Evolutionary conservation across 2,888 invertebrate genomes (phyloP).

Genomic region (Cremastinae sp.): DNA sequence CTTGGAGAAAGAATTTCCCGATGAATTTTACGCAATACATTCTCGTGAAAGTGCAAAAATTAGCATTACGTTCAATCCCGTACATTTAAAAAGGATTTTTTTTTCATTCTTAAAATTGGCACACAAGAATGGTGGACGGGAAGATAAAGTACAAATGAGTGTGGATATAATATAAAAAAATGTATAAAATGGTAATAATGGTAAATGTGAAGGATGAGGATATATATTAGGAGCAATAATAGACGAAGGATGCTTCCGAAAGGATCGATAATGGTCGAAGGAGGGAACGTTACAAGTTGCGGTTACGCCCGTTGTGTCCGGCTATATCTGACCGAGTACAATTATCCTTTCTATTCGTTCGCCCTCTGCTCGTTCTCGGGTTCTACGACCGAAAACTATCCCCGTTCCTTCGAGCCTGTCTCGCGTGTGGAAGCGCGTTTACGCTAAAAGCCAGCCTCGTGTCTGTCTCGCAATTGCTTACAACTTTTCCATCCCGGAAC

Average conservation of each 20-base stretch:
- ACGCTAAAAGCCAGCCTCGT: slow-evolving; percentile 27
- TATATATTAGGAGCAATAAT: slow-evolving; percentile 34
- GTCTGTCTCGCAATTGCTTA: slow-evolving; percentile 10
- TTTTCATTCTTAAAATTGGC: no score
- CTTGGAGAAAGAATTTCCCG: no score
- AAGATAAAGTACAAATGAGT: neutral
- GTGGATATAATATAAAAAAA: neutral
- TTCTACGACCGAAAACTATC: slow-evolving; percentile 29
- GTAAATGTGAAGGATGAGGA: slow-evolving; percentile 3
- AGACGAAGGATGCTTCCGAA: slow-evolving; percentile 18
- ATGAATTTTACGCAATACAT: no score
- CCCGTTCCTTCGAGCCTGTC: neutral
- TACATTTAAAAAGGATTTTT: no score
- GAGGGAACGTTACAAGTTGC: slow-evolving; percentile 49
- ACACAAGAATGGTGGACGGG: no score
- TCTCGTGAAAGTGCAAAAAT: no score
- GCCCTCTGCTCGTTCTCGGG: neutral
- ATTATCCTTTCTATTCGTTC: slow-evolving; percentile 42
- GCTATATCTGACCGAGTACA: slow-evolving; percentile 43
- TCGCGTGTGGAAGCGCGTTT: slow-evolving; percentile 15
- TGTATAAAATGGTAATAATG: slow-evolving; percentile 9
- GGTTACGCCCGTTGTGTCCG: slow-evolving; percentile 38
- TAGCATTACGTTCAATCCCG: no score
- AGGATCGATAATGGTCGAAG: slow-evolving; percentile 35
- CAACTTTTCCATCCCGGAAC: slow-evolving; percentile 17